A percentile compares a stretch with the other conserved stretches of the same genome.
phyloP scores from a whole-genome alignment of 2,888 invertebrate genomes.

The Gnatocerus cornutus region DNA sequence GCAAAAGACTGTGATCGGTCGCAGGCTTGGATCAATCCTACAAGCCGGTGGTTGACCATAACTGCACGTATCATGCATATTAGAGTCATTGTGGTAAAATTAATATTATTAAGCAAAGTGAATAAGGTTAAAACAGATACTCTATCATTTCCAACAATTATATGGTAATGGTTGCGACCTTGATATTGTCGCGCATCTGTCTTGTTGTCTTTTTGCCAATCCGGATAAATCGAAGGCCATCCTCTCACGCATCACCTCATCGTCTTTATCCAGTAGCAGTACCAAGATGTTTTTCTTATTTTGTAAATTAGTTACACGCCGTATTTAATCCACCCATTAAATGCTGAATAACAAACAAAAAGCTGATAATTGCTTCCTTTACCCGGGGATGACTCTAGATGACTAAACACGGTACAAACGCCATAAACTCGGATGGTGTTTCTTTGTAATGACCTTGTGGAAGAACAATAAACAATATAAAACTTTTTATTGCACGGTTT shows the following conservation, averaged over 20 bases:
- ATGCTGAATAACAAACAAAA: slow-evolving; percentile 27
- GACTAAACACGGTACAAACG: slow-evolving; percentile 9
- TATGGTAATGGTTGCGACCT: slow-evolving; percentile 25
- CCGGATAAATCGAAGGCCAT: slow-evolving; percentile 49
- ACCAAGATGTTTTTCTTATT: slow-evolving; percentile 29
- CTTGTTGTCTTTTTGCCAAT: slow-evolving; percentile 44
- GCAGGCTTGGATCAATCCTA: too few relatives aligned
- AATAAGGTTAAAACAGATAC: neutral
- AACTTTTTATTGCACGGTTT: slow-evolving; percentile 4
- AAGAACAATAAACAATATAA: slow-evolving; percentile 16
- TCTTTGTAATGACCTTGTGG: slow-evolving; percentile 19
- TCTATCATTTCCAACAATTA: slow-evolving; percentile 32
- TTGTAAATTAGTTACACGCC: slow-evolving; percentile 19
- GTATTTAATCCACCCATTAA: slow-evolving; percentile 17
- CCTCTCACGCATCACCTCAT: slow-evolving; percentile 45
- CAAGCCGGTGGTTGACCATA: too few relatives aligned
- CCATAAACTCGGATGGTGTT: slow-evolving; percentile 3
- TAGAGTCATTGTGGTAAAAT: too few relatives aligned
- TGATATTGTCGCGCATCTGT: slow-evolving; percentile 45
- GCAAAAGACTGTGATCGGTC: too few relatives aligned
- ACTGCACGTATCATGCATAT: too few relatives aligned
- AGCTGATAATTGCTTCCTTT: slow-evolving; percentile 27
- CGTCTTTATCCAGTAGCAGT: slow-evolving; percentile 9
- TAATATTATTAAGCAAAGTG: neutral
- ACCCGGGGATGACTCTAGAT: slow-evolving; percentile 12